Percentiles rank a stretch among this genome's conserved stretches.
Conservation (phyloP, 2,113 vertebrate species). For the Ciconia maguari region DNA sequence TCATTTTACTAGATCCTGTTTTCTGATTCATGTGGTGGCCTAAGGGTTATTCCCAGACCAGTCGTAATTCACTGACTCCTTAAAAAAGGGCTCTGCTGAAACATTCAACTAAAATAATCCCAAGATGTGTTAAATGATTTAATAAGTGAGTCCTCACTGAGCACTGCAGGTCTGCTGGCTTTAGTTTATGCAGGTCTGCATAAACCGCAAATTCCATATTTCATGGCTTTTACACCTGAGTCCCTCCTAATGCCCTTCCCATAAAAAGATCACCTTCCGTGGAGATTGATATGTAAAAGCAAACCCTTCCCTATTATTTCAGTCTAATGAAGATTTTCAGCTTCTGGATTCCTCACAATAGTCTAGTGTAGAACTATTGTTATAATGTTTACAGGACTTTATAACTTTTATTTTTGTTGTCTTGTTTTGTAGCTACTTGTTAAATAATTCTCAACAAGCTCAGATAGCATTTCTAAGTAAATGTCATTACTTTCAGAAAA, state of each 20-base stretch:
- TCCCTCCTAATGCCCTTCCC: background rate
- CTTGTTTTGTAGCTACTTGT: background rate
- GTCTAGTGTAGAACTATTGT: background rate
- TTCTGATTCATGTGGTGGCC: background rate
- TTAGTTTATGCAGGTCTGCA: background rate
- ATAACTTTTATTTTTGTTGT: background rate
- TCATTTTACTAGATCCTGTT: background rate
- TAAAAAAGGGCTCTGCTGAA: background rate
- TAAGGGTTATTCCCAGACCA: background rate
- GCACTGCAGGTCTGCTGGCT: background rate
- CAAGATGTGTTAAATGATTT: background rate
- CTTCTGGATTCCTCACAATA: background rate
- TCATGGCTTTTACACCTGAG: background rate
- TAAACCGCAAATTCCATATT: background rate
- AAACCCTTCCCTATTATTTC: background rate
- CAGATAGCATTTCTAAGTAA: background rate
- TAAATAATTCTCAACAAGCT: background rate
- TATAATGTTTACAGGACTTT: background rate
- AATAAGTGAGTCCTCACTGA: background rate
- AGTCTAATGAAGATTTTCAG: background rate
- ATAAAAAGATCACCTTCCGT: background rate
- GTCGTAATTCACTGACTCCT: background rate
- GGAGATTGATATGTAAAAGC: background rate
- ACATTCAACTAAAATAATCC: background rate
- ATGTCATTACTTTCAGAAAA: background rate